Percentiles rank a stretch among this genome's conserved stretches.
phyloP scores from a whole-genome alignment of 1,140 invertebrate species.

The Mactra quadrangularis region DNA sequence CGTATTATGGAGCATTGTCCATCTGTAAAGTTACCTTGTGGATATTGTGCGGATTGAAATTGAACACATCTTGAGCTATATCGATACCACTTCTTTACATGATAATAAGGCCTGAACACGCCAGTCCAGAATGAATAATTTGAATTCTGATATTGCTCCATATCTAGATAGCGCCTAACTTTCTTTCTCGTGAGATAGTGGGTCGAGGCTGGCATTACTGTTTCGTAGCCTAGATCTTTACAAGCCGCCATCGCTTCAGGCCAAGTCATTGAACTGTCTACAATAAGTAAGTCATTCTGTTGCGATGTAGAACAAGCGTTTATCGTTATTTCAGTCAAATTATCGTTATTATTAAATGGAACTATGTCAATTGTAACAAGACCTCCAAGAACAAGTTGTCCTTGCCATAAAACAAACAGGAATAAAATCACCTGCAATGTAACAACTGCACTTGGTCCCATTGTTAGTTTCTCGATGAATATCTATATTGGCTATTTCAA shows the following conservation, averaged over 20 bases:
- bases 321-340: too few species aligned
- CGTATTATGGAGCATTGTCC: neutral
- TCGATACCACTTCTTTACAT: neutral
- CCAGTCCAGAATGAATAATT: slow-evolving; percentile 15
- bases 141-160: neutral
- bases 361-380: too few species aligned
- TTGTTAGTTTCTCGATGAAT: too few species aligned
- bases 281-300: neutral
- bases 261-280: neutral
- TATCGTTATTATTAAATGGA: too few species aligned
- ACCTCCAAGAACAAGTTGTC: too few species aligned
- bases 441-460: too few species aligned
- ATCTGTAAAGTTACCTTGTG: neutral
- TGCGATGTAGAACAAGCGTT: too few species aligned
- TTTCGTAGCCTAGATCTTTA: neutral
- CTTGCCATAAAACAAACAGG: too few species aligned
- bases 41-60: too few species aligned
- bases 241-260: neutral
- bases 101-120: neutral
- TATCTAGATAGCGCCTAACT: neutral
- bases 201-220: neutral
- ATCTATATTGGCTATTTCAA: too few species aligned
- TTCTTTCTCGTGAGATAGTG: neutral
- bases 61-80: neutral
- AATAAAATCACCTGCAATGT: too few species aligned